A percentile compares a stretch with the other conserved stretches of the same genome.
Evolutionary conservation across 2,797 vertebrate species (phyloP).

Genomic region (Myripristis murdjan): DNA sequence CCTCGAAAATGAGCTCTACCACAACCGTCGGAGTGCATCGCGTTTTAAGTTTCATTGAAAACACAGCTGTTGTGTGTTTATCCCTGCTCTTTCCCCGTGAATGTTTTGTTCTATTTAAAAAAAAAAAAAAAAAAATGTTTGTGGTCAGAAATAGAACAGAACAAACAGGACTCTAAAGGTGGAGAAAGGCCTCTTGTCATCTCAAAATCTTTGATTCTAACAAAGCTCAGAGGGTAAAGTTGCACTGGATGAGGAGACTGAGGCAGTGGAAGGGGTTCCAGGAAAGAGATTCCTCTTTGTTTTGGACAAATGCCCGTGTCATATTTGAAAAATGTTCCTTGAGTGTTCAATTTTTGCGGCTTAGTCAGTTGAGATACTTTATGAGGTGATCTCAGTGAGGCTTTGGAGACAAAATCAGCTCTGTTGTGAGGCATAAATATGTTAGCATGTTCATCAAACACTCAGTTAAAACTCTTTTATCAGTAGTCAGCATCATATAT

Average conservation of each 20-base stretch:
- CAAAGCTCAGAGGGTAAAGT: neutral
- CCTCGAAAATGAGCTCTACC: neutral
- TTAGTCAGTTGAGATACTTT: neutral
- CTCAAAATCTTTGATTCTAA: neutral
- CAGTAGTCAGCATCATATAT: no score
- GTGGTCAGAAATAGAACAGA: neutral
- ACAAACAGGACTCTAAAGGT: slow-evolving; percentile 5
- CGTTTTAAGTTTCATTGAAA: neutral
- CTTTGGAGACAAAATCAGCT: no score
- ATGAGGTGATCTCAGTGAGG: neutral
- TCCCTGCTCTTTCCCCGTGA: neutral
- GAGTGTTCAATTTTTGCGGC: neutral
- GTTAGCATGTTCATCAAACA: no score
- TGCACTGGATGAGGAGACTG: neutral
- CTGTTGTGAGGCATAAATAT: no score
- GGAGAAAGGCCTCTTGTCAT: neutral
- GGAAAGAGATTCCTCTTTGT: neutral
- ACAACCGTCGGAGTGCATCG: neutral
- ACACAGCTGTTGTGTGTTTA: slow-evolving; percentile 1
- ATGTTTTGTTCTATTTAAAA: no score
- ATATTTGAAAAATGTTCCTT: neutral
- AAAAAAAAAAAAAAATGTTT: neutral
- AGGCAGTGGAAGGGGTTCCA: neutral
- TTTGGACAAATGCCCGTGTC: neutral
- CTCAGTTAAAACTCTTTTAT: no score